phyloP scores from a whole-genome alignment of 2,113 vertebrate genomes.

The Bubo blakistoni region DNA sequence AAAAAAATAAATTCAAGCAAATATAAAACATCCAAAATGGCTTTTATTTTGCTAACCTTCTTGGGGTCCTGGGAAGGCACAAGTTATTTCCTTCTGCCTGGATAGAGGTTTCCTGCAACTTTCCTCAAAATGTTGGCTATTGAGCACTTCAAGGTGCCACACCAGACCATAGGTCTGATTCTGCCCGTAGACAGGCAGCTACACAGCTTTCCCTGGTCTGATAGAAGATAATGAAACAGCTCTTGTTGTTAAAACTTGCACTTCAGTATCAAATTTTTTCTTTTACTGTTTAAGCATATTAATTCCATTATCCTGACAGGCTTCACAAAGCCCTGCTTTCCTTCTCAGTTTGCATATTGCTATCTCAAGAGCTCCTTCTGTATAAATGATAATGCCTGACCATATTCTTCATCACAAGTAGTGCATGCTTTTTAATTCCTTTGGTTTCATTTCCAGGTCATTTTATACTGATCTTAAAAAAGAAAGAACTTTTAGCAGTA shows the following conservation, averaged over 20 bases:
- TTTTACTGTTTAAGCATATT: neutral
- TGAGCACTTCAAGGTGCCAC: neutral
- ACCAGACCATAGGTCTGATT: neutral
- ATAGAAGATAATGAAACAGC: neutral
- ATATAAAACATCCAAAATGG: neutral
- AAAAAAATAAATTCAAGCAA: neutral
- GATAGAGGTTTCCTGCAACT: neutral
- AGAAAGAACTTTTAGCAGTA: neutral
- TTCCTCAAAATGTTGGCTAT: accelerated
- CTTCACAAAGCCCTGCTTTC: neutral
- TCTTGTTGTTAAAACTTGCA: neutral
- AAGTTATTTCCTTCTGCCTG: neutral
- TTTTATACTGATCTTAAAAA: neutral
- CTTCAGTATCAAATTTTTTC: too few relatives aligned
- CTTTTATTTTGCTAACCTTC: neutral
- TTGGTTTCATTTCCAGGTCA: neutral
- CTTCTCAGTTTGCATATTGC: neutral
- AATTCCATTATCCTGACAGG: neutral
- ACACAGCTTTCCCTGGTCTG: neutral
- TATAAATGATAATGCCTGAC: neutral
- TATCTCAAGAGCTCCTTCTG: neutral
- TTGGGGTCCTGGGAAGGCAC: neutral
- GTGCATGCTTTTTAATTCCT: neutral
- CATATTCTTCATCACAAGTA: neutral
- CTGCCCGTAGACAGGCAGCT: neutral